A percentile compares a stretch with the other conserved stretches of the same genome.
Evolutionary conservation across 2,113 vertebrate species (phyloP).

Genomic region (Macquaria ambigua): DNA sequence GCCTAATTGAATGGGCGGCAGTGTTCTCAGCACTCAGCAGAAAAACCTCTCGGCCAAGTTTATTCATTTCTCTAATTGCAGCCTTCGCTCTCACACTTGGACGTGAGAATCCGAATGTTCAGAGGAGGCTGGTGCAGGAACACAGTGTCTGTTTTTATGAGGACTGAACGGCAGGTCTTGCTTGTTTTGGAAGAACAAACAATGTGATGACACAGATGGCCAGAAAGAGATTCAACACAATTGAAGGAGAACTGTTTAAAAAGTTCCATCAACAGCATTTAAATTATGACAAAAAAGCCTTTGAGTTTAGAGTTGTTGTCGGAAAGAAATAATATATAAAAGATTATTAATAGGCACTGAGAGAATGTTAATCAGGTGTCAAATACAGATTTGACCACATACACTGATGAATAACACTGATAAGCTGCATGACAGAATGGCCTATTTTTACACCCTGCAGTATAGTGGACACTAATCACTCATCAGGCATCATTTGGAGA

Average conservation of each 20-base stretch:
- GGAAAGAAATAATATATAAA: not conserved
- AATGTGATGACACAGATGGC: not conserved
- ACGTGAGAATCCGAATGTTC: not conserved
- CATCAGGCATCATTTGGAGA: conserved; percentile 40
- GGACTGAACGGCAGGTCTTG: not conserved
- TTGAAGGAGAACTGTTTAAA: not conserved
- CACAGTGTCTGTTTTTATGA: conserved; percentile 14
- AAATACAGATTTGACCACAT: conserved; percentile 18
- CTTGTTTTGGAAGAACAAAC: conserved; percentile 14
- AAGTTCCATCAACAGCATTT: not conserved
- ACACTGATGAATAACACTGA: not conserved
- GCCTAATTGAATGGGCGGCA: conserved; percentile 68
- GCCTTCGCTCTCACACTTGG: conserved; percentile 40
- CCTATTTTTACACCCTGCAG: conserved; percentile 61
- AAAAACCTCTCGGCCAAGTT: conserved; percentile 50
- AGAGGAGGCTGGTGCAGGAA: conserved; percentile 3
- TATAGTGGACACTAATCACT: conserved; percentile 37
- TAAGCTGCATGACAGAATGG: conserved; percentile 29
- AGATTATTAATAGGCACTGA: not conserved
- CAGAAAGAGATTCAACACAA: not conserved
- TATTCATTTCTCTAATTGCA: conserved; percentile 69
- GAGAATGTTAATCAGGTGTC: conserved; percentile 40
- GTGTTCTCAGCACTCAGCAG: conserved; percentile 59
- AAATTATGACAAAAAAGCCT: not conserved
- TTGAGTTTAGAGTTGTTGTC: not conserved